Conservation (phyloP, 2,888 invertebrate species). For the Julus scanicus region DNA sequence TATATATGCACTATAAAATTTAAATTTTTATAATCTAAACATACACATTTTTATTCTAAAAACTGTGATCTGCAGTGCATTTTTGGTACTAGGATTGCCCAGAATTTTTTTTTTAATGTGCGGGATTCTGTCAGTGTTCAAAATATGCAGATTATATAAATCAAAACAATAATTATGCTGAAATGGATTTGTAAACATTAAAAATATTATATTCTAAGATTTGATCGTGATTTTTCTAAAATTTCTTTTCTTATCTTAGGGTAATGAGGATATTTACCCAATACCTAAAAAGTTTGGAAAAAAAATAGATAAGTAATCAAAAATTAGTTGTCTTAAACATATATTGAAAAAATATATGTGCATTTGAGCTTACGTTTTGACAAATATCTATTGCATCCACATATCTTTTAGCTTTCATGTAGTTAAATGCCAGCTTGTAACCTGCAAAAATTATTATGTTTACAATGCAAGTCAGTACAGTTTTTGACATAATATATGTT, state of each 20-base stretch:
- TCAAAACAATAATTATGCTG: not conserved
- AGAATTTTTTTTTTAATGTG: no score
- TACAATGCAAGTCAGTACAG: not conserved
- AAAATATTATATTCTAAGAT: conserved; percentile 64
- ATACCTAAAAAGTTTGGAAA: conserved; percentile 47
- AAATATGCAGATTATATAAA: no score
- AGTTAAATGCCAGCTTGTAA: conserved; percentile 91
- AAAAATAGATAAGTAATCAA: conserved; percentile 46
- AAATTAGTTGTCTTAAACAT: not conserved
- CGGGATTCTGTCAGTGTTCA: no score
- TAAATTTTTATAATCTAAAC: no score
- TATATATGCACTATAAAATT: no score
- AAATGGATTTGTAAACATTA: not conserved
- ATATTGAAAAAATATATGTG: no score
- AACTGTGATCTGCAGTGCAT: no score
- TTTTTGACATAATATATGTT: not conserved
- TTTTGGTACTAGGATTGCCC: no score
- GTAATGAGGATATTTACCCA: conserved; percentile 68
- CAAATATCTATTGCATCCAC: conserved; percentile 94
- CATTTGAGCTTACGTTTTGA: conserved; percentile 69
- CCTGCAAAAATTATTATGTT: conserved; percentile 67
- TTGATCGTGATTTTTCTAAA: conserved; percentile 78
- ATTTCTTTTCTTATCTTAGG: conserved; percentile 93
- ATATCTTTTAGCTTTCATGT: conserved; percentile 86
- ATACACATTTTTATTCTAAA: no score